Base-by-base conservation (phyloP, 2,797 vertebrate genomes). In the Brotula barbata region DNA sequence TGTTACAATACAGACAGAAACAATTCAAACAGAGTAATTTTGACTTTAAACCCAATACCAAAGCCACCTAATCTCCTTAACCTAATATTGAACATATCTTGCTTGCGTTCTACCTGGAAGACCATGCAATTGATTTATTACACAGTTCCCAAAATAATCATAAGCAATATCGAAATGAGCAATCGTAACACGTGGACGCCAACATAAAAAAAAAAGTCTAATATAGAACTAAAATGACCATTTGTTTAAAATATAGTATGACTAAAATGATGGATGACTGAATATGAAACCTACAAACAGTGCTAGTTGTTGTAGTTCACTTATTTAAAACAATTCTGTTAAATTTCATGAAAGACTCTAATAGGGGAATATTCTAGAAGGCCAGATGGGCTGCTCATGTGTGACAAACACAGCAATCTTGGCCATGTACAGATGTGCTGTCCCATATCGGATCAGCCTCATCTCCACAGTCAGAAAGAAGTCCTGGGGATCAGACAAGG, bases 341-440 rank as follows among this genome's bases (percentile, higher is more conserved):
- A 20, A 48, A 22, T 22, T 31, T 40, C n/a, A 20, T 3, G 54
- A 7, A 15, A 11, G 25, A 17, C 36, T 36, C 57, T 71, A 79
- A 52, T 60, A 64, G 9, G 52, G 60, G 37, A 71, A 45, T 39
- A 43, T 44, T 53, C 45, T 45, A 2, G 28, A 60, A 11, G 71
- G 50, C 15, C 51, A 16, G 11, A 65, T 31, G n/a, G 71, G 63
- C 28, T 72, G 92, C 66, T 94, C 90, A 0, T 90, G 78, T 12
- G 94, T 93, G 58, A 95, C 91, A 89, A 95, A 95, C 85, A 97
- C 87, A 40, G 89, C 91, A 52, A 97, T 90, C 82, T 94, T 94
- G 81, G 94, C 94, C 87, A 94, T 48, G 81, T 94, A 96, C 46
- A 92, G 88, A 85, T 88, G 93, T 73, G 89, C 49, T 55, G 85